These are phyloP conservation scores for Diarsia mendica DNA, from an alignment of 2,888 invertebrate species.

Conservation along the genomic window DNA sequence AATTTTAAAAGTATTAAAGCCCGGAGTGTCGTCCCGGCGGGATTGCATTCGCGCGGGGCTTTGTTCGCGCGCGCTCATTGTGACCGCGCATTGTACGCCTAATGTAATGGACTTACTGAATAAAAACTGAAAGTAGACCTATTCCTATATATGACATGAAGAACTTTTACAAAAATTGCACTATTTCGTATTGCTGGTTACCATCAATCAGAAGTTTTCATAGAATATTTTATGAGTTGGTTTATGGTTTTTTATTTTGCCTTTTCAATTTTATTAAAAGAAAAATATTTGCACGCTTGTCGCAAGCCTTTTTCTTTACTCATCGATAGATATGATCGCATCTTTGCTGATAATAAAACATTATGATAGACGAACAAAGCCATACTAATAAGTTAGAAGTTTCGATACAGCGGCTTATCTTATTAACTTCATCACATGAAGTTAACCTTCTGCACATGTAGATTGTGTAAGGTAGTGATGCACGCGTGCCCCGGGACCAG, in stretches of 20 bases:
- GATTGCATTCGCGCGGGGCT: slow-evolving; percentile 48
- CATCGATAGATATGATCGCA: background rate
- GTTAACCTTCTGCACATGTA: slow-evolving; percentile 29
- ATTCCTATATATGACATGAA: slow-evolving; percentile 17
- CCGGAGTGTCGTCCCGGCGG: slow-evolving; percentile 43
- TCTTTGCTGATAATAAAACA: background rate
- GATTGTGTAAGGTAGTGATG: background rate
- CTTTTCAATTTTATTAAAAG: background rate
- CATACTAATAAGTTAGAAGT: background rate
- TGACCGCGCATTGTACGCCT: slow-evolving; percentile 60
- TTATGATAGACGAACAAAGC: background rate
- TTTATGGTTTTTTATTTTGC: background rate
- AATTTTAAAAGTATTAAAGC: slow-evolving; percentile 64
- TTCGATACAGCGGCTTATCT: background rate
- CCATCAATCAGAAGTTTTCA: background rate
- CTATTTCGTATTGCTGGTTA: background rate
- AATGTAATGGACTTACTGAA: slow-evolving; percentile 65
- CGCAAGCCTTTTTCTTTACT: no score
- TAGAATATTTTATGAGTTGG: background rate
- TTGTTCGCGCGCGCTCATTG: slow-evolving; percentile 57
- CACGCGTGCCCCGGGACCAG: slow-evolving; percentile 38
- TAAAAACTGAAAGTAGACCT: slow-evolving; percentile 47
- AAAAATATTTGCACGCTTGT: background rate
- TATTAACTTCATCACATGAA: background rate
- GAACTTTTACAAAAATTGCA: slow-evolving; percentile 4